Evolutionary conservation across 2,888 invertebrate genomes (phyloP), one percentile per base, ranked within the genome.

Genomic region (Catocala sponsa): DNA sequence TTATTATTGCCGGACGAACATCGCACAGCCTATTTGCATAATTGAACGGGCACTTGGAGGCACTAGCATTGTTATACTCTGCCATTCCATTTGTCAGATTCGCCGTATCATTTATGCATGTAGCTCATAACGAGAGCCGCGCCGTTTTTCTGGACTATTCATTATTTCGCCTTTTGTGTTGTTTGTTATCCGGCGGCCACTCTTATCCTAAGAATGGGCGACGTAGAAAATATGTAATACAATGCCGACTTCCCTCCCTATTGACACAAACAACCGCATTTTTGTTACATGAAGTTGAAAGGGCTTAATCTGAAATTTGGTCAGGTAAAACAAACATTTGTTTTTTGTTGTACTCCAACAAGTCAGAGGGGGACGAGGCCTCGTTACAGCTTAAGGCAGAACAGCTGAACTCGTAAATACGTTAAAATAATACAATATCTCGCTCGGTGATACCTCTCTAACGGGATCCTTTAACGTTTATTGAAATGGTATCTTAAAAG

Each of bases 71-170:
- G 94, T 94, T 94, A 94, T 92, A 91, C 88, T 93, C 87, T 90
- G 91, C 92, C 94, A 90, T 89, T 86, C 91, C 94, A 94, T 94
- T 94, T 94, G 94, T 93, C 93, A 94, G 94, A 94, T 94, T 93
- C 88, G 89, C 86, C 81, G 87, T 91, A 93, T 94, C 94, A 94
- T 93, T 93, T 94, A 93, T 94, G 94, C 90, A 94, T 91, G 91
- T 91, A 78, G 89, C 87, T 91, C 91, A 89, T 94, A 92, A 92
- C 91, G 89, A 90, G 91, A 87, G 83, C 82, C 83, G 85, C 86
- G 82, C 83, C 87, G 89, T 92, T 93, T 93, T 93, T 92, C 91
- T 91, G 85, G 89, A 88, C 89, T 87, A 89, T 93, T 93, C 92
- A 91, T 93, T 93, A 93, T 93, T 91, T 91, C 83, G 82, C 87